These are phyloP conservation scores for Vanacampus margaritifer DNA, from an alignment of 2,113 vertebrate species.

Conservation along the genomic window DNA sequence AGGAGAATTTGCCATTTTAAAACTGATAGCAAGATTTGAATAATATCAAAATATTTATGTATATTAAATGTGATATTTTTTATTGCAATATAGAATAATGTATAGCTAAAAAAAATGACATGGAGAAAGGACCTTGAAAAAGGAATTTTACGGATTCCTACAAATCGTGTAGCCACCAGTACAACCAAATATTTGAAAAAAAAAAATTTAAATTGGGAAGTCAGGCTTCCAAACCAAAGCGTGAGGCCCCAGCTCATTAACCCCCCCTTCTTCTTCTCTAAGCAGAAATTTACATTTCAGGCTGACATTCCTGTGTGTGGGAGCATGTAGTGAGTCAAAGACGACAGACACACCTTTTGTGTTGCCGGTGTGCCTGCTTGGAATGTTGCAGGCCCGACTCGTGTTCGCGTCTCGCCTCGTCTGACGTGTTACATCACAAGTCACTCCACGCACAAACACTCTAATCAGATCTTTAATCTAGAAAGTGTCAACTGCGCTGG, in stretches of 20 bases:
- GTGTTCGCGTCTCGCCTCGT: constrained; percentile 15
- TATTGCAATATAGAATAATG: no score
- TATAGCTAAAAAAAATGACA: no score
- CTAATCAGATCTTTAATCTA: background rate
- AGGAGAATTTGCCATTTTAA: no score
- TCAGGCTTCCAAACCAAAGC: background rate
- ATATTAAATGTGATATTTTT: no score
- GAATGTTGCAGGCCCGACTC: background rate
- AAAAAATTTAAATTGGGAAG: background rate
- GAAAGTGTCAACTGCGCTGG: background rate
- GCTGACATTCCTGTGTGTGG: constrained; percentile 3
- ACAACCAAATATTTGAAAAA: no score
- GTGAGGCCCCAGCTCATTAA: background rate
- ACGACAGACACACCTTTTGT: background rate
- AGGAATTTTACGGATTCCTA: background rate
- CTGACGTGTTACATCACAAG: constrained; percentile 23
- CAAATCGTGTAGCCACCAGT: background rate
- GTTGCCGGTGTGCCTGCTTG: background rate
- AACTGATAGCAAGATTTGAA: no score
- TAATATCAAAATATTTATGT: no score
- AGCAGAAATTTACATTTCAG: background rate
- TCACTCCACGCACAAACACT: background rate
- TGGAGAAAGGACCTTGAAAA: no score
- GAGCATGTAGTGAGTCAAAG: background rate
- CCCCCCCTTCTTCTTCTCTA: background rate